Percentiles rank a stretch among this genome's conserved stretches.
These are phyloP conservation scores for Brachirus orientalis DNA, from an alignment of 2,113 vertebrate genomes.

Conservation along the genomic window DNA sequence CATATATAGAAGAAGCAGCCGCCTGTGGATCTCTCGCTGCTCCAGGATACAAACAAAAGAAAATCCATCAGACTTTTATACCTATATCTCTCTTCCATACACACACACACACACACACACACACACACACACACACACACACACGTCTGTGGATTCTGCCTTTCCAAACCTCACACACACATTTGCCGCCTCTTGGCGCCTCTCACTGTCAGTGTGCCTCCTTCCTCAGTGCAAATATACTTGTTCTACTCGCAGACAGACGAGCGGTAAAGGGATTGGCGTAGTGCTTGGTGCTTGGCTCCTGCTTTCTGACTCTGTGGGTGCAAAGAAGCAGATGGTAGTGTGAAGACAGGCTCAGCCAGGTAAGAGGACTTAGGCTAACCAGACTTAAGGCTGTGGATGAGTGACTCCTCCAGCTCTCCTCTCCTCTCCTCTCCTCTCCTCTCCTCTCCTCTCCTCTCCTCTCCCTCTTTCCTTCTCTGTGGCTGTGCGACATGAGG, in stretches of 20 bases:
- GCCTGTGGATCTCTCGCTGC: constrained; percentile 75
- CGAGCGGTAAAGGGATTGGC: constrained; percentile 67
- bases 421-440: constrained; percentile 32
- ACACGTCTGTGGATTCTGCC: constrained; percentile 12
- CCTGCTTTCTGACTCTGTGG: constrained; percentile 55
- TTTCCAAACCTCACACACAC: constrained; percentile 34
- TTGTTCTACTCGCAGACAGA: constrained; percentile 54
- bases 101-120: constrained; percentile 23
- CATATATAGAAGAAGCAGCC: constrained; percentile 76
- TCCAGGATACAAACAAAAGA: constrained; percentile 78
- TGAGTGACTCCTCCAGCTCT: constrained; percentile 51
- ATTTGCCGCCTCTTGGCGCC: constrained; percentile 4
- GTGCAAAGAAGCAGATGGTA: constrained; percentile 63
- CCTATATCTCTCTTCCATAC: constrained; percentile 34
- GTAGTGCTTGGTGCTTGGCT: constrained; percentile 60
- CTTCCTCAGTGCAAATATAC: constrained; percentile 40
- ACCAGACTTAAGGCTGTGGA: constrained; percentile 56
- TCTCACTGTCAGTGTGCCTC: constrained; percentile 26
- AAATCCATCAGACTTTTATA: constrained; percentile 57
- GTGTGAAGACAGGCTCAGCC: constrained; percentile 70
- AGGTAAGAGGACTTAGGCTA: constrained; percentile 76
- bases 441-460: constrained; percentile 38
- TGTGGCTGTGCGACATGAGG: constrained; percentile 69
- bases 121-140: constrained; percentile 18
- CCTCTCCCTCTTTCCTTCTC: constrained; percentile 26